phyloP scores from a whole-genome alignment of 23 tunicate genomes.

The Trididemnum nubilum region DNA sequence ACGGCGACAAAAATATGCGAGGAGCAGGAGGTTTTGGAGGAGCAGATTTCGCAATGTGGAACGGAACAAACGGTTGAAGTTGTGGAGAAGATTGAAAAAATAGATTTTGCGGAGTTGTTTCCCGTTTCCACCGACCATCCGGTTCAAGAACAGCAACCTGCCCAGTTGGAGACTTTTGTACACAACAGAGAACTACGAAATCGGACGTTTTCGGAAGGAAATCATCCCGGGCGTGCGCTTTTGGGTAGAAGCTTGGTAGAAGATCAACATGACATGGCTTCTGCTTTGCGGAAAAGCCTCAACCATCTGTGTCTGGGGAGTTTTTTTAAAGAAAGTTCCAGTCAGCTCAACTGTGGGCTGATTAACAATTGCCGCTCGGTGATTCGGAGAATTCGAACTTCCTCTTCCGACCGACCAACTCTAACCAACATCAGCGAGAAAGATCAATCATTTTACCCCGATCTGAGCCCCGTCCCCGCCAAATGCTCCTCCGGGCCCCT shows the following conservation, averaged over 20 bases:
- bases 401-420: constrained; percentile 5
- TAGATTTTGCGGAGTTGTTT: neutral
- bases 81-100: neutral
- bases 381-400: constrained; percentile 9
- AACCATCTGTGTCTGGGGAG: constrained; percentile 24
- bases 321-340: neutral
- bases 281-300: constrained; percentile 10
- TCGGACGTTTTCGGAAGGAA: constrained; percentile 75
- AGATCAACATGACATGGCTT: neutral
- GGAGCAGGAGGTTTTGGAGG: neutral
- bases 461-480: constrained; percentile 13
- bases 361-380: neutral
- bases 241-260: neutral
- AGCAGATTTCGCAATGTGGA: neutral
- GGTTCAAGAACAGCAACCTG: neutral
- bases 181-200: neutral
- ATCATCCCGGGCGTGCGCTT: no score
- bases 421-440: constrained; percentile 3
- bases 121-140: neutral
- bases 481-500: constrained; percentile 49
- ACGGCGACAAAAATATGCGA: neutral
- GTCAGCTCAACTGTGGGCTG: neutral
- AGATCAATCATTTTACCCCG: neutral
- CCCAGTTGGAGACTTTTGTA: neutral
- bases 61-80: neutral